phyloP scores from a whole-genome alignment of 2,113 vertebrate genomes.

The Cathartes aura region DNA sequence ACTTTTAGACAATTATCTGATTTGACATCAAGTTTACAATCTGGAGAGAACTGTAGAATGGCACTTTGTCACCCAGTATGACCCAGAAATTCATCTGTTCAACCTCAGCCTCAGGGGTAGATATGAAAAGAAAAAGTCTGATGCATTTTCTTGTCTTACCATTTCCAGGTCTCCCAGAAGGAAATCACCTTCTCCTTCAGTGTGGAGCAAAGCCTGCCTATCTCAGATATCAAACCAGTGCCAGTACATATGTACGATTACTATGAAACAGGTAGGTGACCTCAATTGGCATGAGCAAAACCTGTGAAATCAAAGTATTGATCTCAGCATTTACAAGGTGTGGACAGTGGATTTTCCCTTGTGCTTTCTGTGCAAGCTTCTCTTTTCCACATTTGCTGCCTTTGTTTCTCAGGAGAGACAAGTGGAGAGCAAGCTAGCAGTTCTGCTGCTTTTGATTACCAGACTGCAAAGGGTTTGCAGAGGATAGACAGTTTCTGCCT shows the following conservation, averaged over 20 bases:
- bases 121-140: not conserved
- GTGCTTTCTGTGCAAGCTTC: not conserved
- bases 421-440: not conserved
- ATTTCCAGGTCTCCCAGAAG: conserved; percentile 35
- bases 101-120: not conserved
- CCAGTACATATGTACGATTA: conserved; percentile 83
- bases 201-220: conserved; percentile 70
- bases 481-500: not conserved
- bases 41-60: not conserved
- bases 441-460: not conserved
- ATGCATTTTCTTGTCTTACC: not conserved
- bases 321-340: not conserved
- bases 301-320: not conserved
- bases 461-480: not conserved
- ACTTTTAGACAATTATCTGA: not conserved
- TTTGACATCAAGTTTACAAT: not conserved
- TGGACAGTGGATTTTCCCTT: not conserved
- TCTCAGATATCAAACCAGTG: conserved; percentile 80
- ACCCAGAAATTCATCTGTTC: not conserved
- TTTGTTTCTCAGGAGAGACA: not conserved
- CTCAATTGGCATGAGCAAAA: not conserved
- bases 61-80: not conserved
- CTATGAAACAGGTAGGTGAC: conserved; percentile 80
- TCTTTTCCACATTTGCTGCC: not conserved
- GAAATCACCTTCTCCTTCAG: conserved; percentile 56